Percentiles rank a stretch among this genome's conserved stretches.
Conservation (phyloP, 2,888 invertebrate species). For the Cryptocheilus praepositus region DNA sequence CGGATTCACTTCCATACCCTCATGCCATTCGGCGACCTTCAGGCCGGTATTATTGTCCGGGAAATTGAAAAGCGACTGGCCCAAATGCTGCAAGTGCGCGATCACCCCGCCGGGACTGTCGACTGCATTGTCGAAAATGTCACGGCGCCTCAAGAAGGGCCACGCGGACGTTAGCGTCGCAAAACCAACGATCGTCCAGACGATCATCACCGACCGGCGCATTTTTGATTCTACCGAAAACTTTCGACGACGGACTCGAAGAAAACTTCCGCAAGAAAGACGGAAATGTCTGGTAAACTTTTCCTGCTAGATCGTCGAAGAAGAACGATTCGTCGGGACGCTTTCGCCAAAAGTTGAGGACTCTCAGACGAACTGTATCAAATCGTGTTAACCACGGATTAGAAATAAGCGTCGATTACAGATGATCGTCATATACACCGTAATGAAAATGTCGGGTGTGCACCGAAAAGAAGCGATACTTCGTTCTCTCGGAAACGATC, state of each 20-base stretch:
- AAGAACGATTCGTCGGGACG: too few relatives aligned
- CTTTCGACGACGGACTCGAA: too few relatives aligned
- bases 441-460: too few relatives aligned
- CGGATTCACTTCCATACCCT: conserved; percentile 80
- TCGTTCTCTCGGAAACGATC: conserved; percentile 8
- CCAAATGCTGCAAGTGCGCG: conserved; percentile 56
- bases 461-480: not conserved
- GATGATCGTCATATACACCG: too few relatives aligned
- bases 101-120: conserved; percentile 51
- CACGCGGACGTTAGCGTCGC: conserved; percentile 40
- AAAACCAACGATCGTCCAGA: conserved; percentile 22
- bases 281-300: too few relatives aligned
- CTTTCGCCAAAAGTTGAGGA: too few relatives aligned
- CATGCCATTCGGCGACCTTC: conserved; percentile 78
- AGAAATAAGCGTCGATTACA: too few relatives aligned
- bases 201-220: not conserved
- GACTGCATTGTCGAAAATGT: conserved; percentile 56
- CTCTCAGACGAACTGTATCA: too few relatives aligned
- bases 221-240: too few relatives aligned
- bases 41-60: conserved; percentile 74
- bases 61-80: conserved; percentile 47
- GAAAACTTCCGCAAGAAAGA: too few relatives aligned
- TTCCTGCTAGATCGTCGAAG: too few relatives aligned
- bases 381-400: too few relatives aligned
- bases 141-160: conserved; percentile 53